Percentiles rank a stretch among this genome's conserved stretches.
phyloP scores from a whole-genome alignment of 1,140 invertebrate genomes.

The Zaprionus tsacasi region DNA sequence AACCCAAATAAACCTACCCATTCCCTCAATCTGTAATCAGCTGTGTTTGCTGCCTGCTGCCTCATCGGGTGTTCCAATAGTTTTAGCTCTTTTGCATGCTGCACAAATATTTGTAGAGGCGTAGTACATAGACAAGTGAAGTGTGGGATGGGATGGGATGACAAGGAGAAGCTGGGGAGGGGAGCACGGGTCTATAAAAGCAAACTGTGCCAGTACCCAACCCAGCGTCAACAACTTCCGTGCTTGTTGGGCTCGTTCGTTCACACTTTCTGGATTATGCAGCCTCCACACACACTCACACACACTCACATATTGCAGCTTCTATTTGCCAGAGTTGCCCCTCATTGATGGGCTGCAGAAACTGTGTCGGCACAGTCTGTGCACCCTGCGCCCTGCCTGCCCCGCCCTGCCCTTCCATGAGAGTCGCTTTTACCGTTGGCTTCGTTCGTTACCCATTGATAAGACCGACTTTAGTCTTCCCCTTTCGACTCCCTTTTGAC shows the following conservation, averaged over 20 bases:
- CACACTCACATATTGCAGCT: conserved; percentile 20
- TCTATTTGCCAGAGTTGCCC: conserved; percentile 32
- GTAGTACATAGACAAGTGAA: conserved; percentile 32
- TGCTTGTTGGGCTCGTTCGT: conserved; percentile 49
- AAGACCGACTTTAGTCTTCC: conserved; percentile 5
- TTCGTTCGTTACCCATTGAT: conserved; percentile 30
- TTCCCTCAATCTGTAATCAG: conserved; percentile 12
- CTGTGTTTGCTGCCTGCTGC: conserved; percentile 61
- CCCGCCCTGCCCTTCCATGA: neutral
- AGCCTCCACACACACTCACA: conserved; percentile 37
- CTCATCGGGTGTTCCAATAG: conserved; percentile 69
- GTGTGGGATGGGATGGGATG: conserved; percentile 9
- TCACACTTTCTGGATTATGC: conserved; percentile 67
- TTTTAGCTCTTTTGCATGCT: conserved; percentile 38
- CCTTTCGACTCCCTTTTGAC: neutral
- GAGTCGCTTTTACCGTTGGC: conserved; percentile 29
- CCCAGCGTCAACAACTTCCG: conserved; percentile 62
- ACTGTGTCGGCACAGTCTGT: conserved; percentile 1
- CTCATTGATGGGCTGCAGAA: conserved; percentile 2
- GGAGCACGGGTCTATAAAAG: conserved; percentile 30
- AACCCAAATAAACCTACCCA: neutral
- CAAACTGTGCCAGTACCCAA: conserved; percentile 63
- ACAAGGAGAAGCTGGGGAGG: neutral
- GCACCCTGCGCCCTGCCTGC: conserved; percentile 3
- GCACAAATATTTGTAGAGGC: conserved; percentile 69